Evolutionary conservation across 2,888 invertebrate genomes (phyloP).

Genomic region (Chymomyza procnemis): DNA sequence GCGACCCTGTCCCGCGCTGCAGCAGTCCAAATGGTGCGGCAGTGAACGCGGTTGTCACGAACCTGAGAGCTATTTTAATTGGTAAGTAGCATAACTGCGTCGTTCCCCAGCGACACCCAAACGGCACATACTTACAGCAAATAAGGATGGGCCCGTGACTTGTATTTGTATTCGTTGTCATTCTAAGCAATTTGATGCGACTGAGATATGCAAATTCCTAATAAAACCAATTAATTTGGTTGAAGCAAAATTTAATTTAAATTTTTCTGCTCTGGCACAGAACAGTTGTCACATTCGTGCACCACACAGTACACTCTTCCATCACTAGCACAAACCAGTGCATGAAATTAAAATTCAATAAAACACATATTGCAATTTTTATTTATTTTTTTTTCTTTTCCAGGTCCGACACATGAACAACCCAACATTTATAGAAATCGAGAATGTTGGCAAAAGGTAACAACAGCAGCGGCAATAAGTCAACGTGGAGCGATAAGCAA

Average conservation of each 20-base stretch:
- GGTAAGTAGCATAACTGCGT: slow-evolving; percentile 78
- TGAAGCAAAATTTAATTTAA: too few species aligned
- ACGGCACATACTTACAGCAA: too few species aligned
- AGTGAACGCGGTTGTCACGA: slow-evolving; percentile 84
- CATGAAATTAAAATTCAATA: not conserved
- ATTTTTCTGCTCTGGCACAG: too few species aligned
- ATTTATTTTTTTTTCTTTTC: slow-evolving; percentile 11
- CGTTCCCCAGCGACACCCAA: not conserved
- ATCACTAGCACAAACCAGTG: not conserved
- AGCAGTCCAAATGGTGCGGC: slow-evolving; percentile 93
- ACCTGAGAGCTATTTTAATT: slow-evolving; percentile 82
- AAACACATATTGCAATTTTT: not conserved
- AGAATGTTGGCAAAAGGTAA: slow-evolving; percentile 20
- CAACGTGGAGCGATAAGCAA: slow-evolving; percentile 36
- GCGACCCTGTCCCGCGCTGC: slow-evolving; percentile 88
- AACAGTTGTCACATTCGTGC: not conserved
- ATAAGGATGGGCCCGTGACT: too few species aligned
- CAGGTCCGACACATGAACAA: slow-evolving; percentile 75
- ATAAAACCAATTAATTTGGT: too few species aligned
- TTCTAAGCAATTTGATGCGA: too few species aligned
- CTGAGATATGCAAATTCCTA: too few species aligned
- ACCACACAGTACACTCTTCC: not conserved
- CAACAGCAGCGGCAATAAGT: not conserved
- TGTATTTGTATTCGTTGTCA: too few species aligned
- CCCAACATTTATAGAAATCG: slow-evolving; percentile 14